Evolutionary conservation across 2,113 vertebrate genomes (phyloP), one percentile per base, ranked within the genome.

Genomic region (Rhadina sibilatrix): DNA sequence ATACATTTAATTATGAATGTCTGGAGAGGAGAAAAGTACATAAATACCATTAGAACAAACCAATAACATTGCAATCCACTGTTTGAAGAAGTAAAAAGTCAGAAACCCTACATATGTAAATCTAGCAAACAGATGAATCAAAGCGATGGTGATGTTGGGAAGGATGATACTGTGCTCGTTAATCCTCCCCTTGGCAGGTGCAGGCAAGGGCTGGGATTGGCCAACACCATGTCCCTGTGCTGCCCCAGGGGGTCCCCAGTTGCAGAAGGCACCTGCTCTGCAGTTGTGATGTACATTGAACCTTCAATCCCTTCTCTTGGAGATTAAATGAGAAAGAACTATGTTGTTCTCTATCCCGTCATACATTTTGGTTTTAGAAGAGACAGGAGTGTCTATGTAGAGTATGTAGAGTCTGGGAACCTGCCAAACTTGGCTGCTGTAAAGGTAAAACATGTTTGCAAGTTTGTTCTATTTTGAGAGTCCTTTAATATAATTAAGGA

Each of bases 401-500:
- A n/a, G n/a, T n/a, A n/a, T n/a, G 57, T 12, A 44, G 56, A 77
- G 31, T 46, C 82, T 82, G 47, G 44, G 44, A 86, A 83, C 21
- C 31, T 83, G 63, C 60, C 76, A 83, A 59, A 68, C 8, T 33
- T 70, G 40, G 44, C 47, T 68, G 33, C 56, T 83, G 21, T 59
- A 59, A 90, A 63, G 42, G 59, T 59, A 85, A 89, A 60, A 91
- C 38, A 15, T 54, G 24, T 21, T 38, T 77, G 21, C 0, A 12
- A 79, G 25, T 70, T 91, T 54, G 27, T 77, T 74, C 66, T 57
- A 4, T 86, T 92, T 90, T 75, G 40, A 76, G 52, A 86, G 23
- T 63, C 24, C 6, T 95, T 81, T 81, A 66, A 70, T 60, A 70
- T 49, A 93, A 77, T 69, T 80, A 53, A 46, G n/a, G 35, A n/a